phyloP scores from a whole-genome alignment of 2,797 vertebrate species.

The Fistularia tabacaria region DNA sequence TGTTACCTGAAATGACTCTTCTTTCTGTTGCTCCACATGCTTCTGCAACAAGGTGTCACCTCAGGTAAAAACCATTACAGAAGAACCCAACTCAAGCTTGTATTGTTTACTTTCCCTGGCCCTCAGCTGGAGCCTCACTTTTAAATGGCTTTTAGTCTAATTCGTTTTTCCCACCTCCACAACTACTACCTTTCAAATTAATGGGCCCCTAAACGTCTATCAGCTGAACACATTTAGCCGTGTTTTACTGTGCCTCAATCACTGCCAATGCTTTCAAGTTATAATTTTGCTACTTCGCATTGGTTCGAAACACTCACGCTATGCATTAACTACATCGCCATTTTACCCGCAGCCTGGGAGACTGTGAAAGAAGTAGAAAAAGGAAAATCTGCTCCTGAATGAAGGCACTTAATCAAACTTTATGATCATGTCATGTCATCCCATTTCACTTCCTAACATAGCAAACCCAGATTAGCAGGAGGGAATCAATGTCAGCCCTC shows the following conservation, averaged over 20 bases:
- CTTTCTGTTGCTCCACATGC: too few relatives aligned
- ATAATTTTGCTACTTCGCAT: conserved; percentile 64
- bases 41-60: too few relatives aligned
- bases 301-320: conserved; percentile 55
- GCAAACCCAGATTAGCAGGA: conserved; percentile 34
- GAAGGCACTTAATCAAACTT: conserved; percentile 53
- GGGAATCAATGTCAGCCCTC: conserved; percentile 47
- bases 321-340: conserved; percentile 61
- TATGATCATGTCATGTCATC: conserved; percentile 50
- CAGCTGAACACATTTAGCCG: conserved; percentile 65
- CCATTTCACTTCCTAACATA: conserved; percentile 41
- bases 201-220: conserved; percentile 65
- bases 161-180: conserved; percentile 63
- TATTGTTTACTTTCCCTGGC: conserved; percentile 30
- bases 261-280: conserved; percentile 66
- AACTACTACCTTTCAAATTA: conserved; percentile 68
- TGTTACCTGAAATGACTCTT: too few relatives aligned
- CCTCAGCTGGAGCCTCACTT: conserved; percentile 54
- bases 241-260: conserved; percentile 55
- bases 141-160: conserved; percentile 73
- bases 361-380: conserved; percentile 20
- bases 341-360: conserved; percentile 39
- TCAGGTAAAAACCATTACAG: too few relatives aligned
- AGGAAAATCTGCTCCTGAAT: conserved; percentile 37
- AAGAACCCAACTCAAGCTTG: not conserved